Conservation (phyloP, 1,140 invertebrate species). For the Cotesia chilonis region DNA sequence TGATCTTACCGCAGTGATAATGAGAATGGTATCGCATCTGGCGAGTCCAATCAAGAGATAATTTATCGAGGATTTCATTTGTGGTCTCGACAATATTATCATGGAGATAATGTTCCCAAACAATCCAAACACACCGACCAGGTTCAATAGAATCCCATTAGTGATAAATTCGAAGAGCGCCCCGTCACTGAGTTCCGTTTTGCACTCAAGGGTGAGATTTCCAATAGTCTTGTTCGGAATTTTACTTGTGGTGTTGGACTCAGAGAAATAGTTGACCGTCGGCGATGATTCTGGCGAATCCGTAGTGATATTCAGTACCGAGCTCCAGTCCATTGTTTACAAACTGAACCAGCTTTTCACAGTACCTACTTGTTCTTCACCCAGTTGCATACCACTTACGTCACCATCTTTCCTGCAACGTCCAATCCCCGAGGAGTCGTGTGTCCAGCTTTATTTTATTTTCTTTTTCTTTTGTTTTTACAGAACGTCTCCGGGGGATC, state of each 20-base stretch:
- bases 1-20: slow-evolving; percentile 75
- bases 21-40: slow-evolving; percentile 88
- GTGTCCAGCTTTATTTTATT: slow-evolving; percentile 31
- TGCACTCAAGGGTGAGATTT: slow-evolving; percentile 52
- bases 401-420: slow-evolving; percentile 33
- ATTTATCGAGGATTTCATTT: slow-evolving; percentile 95
- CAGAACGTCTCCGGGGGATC: slow-evolving; percentile 16
- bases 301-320: slow-evolving; percentile 46
- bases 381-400: slow-evolving; percentile 35
- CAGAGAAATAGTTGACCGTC: slow-evolving; percentile 13
- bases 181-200: slow-evolving; percentile 62
- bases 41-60: slow-evolving; percentile 90
- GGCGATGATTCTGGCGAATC: slow-evolving; percentile 1
- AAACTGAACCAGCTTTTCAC: slow-evolving; percentile 30
- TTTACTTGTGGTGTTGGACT: neutral
- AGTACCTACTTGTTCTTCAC: slow-evolving; percentile 27
- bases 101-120: slow-evolving; percentile 90
- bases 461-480: slow-evolving; percentile 19
- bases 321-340: slow-evolving; percentile 49
- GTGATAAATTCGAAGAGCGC: slow-evolving; percentile 81
- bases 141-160: slow-evolving; percentile 83
- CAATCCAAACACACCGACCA: slow-evolving; percentile 84
- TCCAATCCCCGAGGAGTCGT: slow-evolving; percentile 24
- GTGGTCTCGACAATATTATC: slow-evolving; percentile 87
- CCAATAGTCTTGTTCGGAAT: slow-evolving; percentile 8